These are phyloP conservation scores for Drosophila percnosoma DNA, from an alignment of 2,888 invertebrate species.

Conservation along the genomic window DNA sequence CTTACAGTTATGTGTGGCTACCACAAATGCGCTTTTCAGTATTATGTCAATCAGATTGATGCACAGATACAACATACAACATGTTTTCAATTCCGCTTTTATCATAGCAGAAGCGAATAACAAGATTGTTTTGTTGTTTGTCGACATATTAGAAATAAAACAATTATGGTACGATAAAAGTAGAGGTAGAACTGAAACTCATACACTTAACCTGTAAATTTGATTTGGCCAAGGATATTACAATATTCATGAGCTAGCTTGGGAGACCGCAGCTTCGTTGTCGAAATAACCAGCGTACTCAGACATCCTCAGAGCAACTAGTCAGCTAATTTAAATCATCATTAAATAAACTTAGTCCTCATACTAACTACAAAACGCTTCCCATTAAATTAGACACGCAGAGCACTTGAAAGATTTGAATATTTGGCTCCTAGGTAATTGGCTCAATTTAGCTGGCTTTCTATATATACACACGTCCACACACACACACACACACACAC, in stretches of 20 bases:
- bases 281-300: background rate
- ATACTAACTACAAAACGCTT: background rate
- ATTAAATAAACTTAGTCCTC: background rate
- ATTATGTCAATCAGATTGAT: background rate
- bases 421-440: constrained; percentile 17
- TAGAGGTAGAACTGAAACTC: background rate
- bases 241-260: background rate
- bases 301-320: background rate
- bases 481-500: background rate
- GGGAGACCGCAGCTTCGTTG: background rate
- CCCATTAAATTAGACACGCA: background rate
- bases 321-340: background rate
- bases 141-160: background rate
- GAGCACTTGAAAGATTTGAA: constrained; percentile 4
- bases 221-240: background rate
- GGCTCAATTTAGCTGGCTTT: constrained; percentile 7
- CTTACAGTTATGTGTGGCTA: background rate
- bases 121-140: background rate
- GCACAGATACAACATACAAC: background rate
- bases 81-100: background rate
- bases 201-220: background rate
- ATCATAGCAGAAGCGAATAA: background rate
- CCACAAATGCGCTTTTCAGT: background rate
- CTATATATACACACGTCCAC: background rate
- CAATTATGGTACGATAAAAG: background rate